phyloP scores from a whole-genome alignment of 2,113 vertebrate species.

The Noturus placidus region DNA sequence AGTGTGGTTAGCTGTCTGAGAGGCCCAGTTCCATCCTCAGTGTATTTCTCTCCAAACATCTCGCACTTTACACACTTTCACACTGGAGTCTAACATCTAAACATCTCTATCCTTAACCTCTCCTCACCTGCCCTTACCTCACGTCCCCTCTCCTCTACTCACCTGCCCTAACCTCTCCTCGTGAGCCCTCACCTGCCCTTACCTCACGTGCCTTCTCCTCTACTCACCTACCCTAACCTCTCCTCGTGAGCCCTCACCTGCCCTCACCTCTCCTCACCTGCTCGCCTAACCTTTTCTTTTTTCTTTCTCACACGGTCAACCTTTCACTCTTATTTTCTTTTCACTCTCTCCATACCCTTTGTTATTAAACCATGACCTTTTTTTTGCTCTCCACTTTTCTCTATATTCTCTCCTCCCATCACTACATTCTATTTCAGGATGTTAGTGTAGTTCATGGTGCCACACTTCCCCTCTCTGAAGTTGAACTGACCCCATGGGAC shows the following conservation, averaged over 20 bases:
- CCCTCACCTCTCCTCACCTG: neutral
- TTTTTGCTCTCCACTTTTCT: constrained; percentile 10
- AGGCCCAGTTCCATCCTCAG: neutral
- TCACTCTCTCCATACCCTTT: neutral
- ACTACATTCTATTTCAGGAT: constrained; percentile 54
- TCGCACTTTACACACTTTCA: neutral
- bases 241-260: neutral
- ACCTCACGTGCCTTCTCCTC: neutral
- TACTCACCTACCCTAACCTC: too few relatives aligned
- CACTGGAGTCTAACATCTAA: neutral
- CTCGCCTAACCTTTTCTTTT: neutral
- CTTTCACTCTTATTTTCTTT: neutral
- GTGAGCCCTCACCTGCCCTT: neutral
- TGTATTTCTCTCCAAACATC: neutral
- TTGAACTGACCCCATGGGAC: constrained; percentile 43
- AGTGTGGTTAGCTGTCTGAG: neutral
- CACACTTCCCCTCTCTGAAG: constrained; percentile 22
- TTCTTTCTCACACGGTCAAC: neutral
- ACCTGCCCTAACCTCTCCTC: too few relatives aligned
- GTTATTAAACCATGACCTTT: neutral
- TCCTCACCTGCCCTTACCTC: neutral
- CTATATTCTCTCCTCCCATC: constrained; percentile 12
- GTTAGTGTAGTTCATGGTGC: constrained; percentile 47
- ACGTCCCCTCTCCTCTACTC: too few relatives aligned
- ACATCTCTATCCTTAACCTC: neutral